These are phyloP conservation scores for Tachycineta bicolor DNA, from an alignment of 2,113 vertebrate genomes.

Conservation along the genomic window DNA sequence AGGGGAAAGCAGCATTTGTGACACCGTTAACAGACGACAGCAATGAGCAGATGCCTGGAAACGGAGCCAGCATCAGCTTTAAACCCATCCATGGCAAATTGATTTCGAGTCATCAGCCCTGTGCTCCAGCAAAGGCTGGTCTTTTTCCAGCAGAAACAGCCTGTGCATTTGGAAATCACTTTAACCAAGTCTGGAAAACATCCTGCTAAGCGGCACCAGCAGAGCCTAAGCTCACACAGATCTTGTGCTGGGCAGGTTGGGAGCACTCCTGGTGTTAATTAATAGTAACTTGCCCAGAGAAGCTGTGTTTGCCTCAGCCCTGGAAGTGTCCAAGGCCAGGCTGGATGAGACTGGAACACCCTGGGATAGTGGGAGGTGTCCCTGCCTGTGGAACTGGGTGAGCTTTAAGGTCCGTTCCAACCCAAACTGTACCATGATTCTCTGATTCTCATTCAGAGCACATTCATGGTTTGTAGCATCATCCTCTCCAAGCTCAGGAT, in stretches of 20 bases:
- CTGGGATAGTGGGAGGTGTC: neutral
- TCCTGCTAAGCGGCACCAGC: conserved; percentile 16
- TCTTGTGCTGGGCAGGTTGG: neutral
- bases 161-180: neutral
- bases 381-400: neutral
- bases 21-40: neutral
- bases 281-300: neutral
- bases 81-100: neutral
- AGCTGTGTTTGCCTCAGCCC: neutral
- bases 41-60: neutral
- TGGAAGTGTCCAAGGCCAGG: neutral
- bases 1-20: neutral
- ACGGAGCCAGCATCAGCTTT: neutral
- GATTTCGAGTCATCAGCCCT: neutral
- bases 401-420: neutral
- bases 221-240: neutral
- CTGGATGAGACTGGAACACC: rapidly evolving
- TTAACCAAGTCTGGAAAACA: conserved; percentile 35
- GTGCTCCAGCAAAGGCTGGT: neutral
- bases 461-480: neutral
- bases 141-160: neutral
- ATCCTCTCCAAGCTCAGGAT: neutral
- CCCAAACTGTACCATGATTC: neutral
- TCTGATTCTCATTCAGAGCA: neutral
- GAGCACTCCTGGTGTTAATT: neutral